A percentile compares a stretch with the other conserved stretches of the same genome.
These are phyloP conservation scores for Shinisaurus crocodilurus DNA, from an alignment of 2,113 vertebrate genomes.

Conservation along the genomic window DNA sequence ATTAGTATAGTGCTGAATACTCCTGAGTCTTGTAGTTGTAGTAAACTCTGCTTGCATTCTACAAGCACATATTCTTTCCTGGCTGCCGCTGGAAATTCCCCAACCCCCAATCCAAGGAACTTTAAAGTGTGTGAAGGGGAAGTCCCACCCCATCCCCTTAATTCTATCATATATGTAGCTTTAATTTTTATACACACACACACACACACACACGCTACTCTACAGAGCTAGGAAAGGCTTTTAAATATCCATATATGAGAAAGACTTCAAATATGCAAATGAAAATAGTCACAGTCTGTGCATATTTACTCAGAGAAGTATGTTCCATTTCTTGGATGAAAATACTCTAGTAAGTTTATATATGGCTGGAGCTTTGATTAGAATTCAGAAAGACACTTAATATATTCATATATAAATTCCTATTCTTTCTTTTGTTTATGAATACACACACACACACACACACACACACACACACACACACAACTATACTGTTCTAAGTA, in stretches of 20 bases:
- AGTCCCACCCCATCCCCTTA: neutral
- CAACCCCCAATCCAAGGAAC: neutral
- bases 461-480: neutral
- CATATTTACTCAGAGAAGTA: neutral
- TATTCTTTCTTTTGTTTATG: constrained; percentile 24
- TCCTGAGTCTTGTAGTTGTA: neutral
- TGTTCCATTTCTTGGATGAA: neutral
- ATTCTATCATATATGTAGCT: neutral
- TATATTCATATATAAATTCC: neutral
- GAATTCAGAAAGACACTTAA: constrained; percentile 10
- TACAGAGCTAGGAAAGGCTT: neutral
- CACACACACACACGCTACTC: no score
- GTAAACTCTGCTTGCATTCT: neutral
- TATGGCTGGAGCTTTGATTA: neutral
- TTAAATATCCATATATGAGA: neutral
- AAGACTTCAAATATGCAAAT: neutral
- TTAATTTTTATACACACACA: no score
- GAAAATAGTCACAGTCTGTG: neutral
- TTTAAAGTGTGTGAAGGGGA: neutral
- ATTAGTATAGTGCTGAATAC: neutral
- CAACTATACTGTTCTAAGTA: constrained; percentile 18
- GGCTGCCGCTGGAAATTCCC: neutral
- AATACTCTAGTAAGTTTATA: neutral
- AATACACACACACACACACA: neutral
- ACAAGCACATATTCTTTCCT: neutral